A percentile compares a stretch with the other conserved stretches of the same genome.
phyloP scores from a whole-genome alignment of 2,888 invertebrate species.

The Branchellion lobata region DNA sequence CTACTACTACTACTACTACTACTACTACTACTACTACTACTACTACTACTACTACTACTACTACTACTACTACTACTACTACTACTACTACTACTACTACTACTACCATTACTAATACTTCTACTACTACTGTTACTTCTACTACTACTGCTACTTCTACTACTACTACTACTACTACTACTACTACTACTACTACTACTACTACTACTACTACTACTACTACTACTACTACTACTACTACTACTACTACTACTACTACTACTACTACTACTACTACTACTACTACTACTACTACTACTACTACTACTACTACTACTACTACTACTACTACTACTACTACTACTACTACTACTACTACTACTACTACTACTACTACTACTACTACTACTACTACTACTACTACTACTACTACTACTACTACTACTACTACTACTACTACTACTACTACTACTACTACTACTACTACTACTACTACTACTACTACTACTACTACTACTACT shows the following conservation, averaged over 20 bases:
- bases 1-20: slow-evolving; percentile 23
- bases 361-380: slow-evolving; percentile 6
- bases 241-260: slow-evolving; percentile 5
- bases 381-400: slow-evolving; percentile 15
- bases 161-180: slow-evolving; percentile 23
- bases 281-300: slow-evolving; percentile 10
- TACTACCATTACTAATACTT: slow-evolving; percentile 20
- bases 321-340: slow-evolving; percentile 11
- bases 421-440: slow-evolving; percentile 18
- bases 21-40: too few species aligned
- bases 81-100: slow-evolving; percentile 38
- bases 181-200: slow-evolving; percentile 28
- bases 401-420: slow-evolving; percentile 17
- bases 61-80: slow-evolving; percentile 33
- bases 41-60: too few species aligned
- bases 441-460: slow-evolving; percentile 14
- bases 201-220: slow-evolving; percentile 23
- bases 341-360: slow-evolving; percentile 8
- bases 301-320: slow-evolving; percentile 4
- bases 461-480: slow-evolving; percentile 23
- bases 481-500: slow-evolving; percentile 20
- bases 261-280: slow-evolving; percentile 11
- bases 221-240: slow-evolving; percentile 27
- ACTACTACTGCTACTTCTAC: slow-evolving; percentile 22
- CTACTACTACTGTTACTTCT: slow-evolving; percentile 20